Percentiles rank a stretch among this genome's conserved stretches.
These are phyloP conservation scores for Tiaroga cobitis DNA, from an alignment of 2,797 vertebrate genomes.

Conservation along the genomic window DNA sequence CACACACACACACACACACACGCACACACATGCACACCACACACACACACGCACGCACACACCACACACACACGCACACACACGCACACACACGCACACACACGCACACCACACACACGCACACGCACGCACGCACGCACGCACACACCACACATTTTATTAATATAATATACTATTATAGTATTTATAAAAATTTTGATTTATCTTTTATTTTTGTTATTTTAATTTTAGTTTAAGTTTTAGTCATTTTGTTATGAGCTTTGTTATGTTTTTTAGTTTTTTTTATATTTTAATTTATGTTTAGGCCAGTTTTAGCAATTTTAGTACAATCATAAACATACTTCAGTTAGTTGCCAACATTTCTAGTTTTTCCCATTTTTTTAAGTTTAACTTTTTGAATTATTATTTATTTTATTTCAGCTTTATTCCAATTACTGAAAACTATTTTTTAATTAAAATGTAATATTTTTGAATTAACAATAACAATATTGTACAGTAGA, in stretches of 20 bases:
- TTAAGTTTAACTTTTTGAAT: not conserved
- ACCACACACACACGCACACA: no score
- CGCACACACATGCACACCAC: no score
- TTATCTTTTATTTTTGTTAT: not conserved
- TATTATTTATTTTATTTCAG: not conserved
- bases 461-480: not conserved
- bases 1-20: no score
- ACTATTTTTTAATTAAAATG: no score
- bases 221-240: not conserved
- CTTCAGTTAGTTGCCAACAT: not conserved
- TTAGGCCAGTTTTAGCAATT: not conserved
- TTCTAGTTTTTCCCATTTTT: not conserved
- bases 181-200: not conserved
- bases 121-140: no score
- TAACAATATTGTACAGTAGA: not conserved
- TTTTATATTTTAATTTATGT: not conserved
- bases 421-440: not conserved
- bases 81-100: no score
- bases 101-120: no score
- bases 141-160: no score
- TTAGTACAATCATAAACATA: not conserved
- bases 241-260: not conserved
- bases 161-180: not conserved
- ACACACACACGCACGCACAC: no score
- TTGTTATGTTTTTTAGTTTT: not conserved